Percentiles rank a stretch among this genome's conserved stretches.
Evolutionary conservation across 2,113 vertebrate species (phyloP).

Genomic region (Sinocyclocheilus grahami): DNA sequence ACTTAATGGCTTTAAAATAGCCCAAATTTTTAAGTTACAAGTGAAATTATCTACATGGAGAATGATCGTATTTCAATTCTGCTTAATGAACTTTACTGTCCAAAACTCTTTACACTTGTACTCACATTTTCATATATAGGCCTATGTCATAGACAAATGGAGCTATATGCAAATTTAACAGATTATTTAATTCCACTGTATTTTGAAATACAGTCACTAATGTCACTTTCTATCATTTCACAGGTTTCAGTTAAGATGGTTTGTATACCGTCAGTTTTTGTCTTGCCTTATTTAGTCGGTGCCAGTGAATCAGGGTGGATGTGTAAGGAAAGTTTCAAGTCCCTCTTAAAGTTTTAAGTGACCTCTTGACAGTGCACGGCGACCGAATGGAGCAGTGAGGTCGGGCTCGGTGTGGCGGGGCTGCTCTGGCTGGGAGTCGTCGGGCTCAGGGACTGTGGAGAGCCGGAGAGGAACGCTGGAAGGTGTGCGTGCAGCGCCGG

Average conservation of each 20-base stretch:
- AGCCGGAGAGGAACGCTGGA: slow-evolving; percentile 84
- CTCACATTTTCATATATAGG: background rate
- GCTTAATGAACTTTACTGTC: background rate
- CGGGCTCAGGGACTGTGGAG: slow-evolving; percentile 85
- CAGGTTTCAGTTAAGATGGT: background rate
- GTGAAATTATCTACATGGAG: background rate
- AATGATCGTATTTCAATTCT: background rate
- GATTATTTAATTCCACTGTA: too few species aligned
- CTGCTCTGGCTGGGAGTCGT: slow-evolving; percentile 87
- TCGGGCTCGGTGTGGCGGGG: slow-evolving; percentile 80
- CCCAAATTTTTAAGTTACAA: background rate
- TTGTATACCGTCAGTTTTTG: background rate
- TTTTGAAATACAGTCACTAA: background rate
- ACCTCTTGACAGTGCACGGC: slow-evolving; percentile 82
- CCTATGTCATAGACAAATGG: background rate
- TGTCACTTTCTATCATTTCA: background rate
- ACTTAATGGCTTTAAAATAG: background rate
- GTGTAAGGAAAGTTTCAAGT: slow-evolving; percentile 32
- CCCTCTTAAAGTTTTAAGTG: slow-evolving; percentile 4
- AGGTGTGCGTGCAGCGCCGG: slow-evolving; percentile 80
- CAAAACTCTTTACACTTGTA: background rate
- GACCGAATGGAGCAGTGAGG: slow-evolving; percentile 82
- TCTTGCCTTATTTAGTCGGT: slow-evolving; percentile 21
- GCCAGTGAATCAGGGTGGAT: background rate
- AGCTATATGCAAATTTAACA: background rate